Evolutionary conservation across 1,140 invertebrate species (phyloP), one percentile per base, ranked within the genome.

Genomic region (Manduca sexta): DNA sequence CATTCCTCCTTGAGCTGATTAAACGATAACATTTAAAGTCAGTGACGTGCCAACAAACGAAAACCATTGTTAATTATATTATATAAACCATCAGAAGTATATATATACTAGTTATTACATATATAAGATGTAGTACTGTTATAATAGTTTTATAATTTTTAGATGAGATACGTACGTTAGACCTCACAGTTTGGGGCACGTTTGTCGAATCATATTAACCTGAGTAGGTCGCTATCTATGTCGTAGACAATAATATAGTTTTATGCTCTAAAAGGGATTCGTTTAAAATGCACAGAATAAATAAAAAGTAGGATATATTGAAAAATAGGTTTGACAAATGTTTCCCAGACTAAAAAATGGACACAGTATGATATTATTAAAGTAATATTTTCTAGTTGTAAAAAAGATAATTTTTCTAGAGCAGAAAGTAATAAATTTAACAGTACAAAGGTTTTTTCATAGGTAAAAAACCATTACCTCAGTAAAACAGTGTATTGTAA

Each of bases 71-170:
- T 80, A 70, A 60, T 68, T 68, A 63, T 68, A 64, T 57, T 56
- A 61, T 53, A 59, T 53, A 53, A 54, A 52, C 46, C 7, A 47
- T 13, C 16, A 39, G 7, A 30, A 43, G 26, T 31, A 31, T 47
- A 68, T 64, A 67, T 68, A 66, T 70, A 76, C 51, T 81, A 84
- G 80, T 84, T 81, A 67, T 68, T 84, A 84, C 76, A 80, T 84
- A 65, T 74, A 81, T 81, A 81, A 78, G 74, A 57, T n/a, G 14
- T 43, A 13, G n/a, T 56, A 61, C 63, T 63, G 56, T 65, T 57
- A 61, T 52, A 64, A 48, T 48, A 52, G 45, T 48, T 33, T 17
- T 33, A 21, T 44, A 16, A 44, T 52, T 21, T 56, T 51, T 56
- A 48, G 45, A 52, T 47, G 34, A 44, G 37, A 37, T 79, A 74